A percentile compares a stretch with the other conserved stretches of the same genome.
These are phyloP conservation scores for Micromussa lordhowensis DNA, from an alignment of 92 coral and sea anemone species.

Conservation along the genomic window DNA sequence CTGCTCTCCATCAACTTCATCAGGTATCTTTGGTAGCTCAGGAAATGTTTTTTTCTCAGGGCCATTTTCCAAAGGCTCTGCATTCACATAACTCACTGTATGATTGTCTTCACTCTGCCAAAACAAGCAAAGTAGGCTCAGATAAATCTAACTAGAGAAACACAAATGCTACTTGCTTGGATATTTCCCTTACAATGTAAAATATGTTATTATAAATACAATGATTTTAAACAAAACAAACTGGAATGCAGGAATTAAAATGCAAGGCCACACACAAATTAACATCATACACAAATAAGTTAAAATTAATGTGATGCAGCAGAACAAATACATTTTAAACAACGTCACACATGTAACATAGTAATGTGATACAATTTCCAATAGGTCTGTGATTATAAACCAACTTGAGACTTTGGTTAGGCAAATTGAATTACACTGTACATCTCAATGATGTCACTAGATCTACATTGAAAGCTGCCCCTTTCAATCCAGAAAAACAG, in stretches of 20 bases:
- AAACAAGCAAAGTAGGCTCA: background rate
- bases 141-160: background rate
- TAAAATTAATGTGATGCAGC: background rate
- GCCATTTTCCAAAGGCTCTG: conserved; percentile 13
- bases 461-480: background rate
- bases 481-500: background rate
- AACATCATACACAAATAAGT: background rate
- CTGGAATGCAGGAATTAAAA: background rate
- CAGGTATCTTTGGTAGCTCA: conserved; percentile 35
- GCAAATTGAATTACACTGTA: background rate
- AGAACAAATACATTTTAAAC: background rate
- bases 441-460: background rate
- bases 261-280: background rate
- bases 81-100: conserved; percentile 30
- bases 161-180: background rate
- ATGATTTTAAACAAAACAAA: background rate
- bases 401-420: background rate
- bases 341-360: no score
- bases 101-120: conserved; percentile 24
- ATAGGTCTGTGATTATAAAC: background rate
- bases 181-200: background rate
- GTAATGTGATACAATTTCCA: background rate
- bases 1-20: conserved; percentile 39
- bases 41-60: conserved; percentile 17
- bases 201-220: no score